phyloP scores from a whole-genome alignment of 2,113 vertebrate species.

The Hylia prasina region DNA sequence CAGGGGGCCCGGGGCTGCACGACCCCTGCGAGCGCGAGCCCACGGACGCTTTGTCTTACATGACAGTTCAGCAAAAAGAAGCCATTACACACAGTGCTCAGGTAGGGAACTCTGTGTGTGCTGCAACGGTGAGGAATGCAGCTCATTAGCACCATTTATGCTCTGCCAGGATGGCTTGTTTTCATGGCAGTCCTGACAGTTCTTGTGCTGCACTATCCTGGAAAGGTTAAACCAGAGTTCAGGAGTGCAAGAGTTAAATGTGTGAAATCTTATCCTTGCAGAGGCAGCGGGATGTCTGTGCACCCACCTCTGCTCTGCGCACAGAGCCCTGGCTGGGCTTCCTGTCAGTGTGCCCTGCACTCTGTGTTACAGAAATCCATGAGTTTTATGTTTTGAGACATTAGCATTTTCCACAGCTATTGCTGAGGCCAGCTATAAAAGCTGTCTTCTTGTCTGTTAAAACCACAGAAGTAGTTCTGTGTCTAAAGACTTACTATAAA shows the following conservation, averaged over 20 bases:
- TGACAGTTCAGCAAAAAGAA: conserved; percentile 92
- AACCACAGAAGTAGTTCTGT: not conserved
- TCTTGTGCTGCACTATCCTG: not conserved
- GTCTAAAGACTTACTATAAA: not conserved
- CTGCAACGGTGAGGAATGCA: not conserved
- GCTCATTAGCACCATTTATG: not conserved
- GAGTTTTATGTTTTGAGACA: not conserved
- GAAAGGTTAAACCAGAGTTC: not conserved
- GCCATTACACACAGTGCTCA: conserved; percentile 93
- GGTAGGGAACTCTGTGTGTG: conserved; percentile 72
- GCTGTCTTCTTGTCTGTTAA: not conserved
- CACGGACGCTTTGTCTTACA: conserved; percentile 85
- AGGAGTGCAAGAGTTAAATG: not conserved
- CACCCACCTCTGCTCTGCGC: not conserved
- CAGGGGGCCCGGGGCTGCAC: conserved; percentile 93
- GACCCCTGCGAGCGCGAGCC: conserved; percentile 96
- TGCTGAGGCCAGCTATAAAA: not conserved
- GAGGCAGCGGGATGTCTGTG: not conserved
- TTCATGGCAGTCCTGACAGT: not conserved
- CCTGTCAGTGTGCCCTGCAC: not conserved
- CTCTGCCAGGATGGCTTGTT: not conserved
- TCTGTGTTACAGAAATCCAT: not conserved
- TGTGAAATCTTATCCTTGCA: not conserved
- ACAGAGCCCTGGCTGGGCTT: not conserved
- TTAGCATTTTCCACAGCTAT: not conserved